Evolutionary conservation across 2,888 invertebrate species (phyloP), one percentile per base, ranked within the genome.

Genomic region (Deilephila porcellus): DNA sequence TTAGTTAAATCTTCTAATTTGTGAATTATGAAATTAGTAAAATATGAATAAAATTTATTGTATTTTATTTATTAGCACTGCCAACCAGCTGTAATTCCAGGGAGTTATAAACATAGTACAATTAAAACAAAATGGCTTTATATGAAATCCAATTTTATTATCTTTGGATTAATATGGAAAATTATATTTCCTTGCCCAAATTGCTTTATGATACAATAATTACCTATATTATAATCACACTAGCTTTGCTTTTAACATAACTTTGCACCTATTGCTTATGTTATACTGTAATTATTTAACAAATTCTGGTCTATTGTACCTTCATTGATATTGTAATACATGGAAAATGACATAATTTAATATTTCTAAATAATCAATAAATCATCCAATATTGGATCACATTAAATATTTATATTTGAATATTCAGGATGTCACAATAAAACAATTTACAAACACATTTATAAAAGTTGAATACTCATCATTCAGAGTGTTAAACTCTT

Each of bases 121-220:
- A 80, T 73, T 75, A 74, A 78, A 72, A 76, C 78, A 73, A 45
- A 76, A 77, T 72, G 32, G 67, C 71, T 74, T 70, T 76, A 80
- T 85, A 83, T 73, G 80, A 85, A 88, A 86, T 86, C 82, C 83
- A 85, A 83, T 74, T 90, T 89, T 90, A 88, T 86, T 90, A 83
- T 78, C 78, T 84, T 86, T 85, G 83, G 83, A 88, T 87, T 84
- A 80, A 82, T 84, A 83, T 83, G 83, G 83, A 86, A 86, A 85
- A 83, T 82, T 80, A 82, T 79, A 80, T 78, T 75, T 80, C 79
- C 76, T 80, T 82, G 80, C 80, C 79, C 79, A 78, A 79, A 79
- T 79, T 79, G 74, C 77, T 80, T 79, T 83, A 82, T 79, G 83
- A 83, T 81, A 81, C 78, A 84, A 80, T 82, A 79, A 73, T 76